Conservation (phyloP, 2,888 invertebrate genomes). For the Neria commutata region DNA sequence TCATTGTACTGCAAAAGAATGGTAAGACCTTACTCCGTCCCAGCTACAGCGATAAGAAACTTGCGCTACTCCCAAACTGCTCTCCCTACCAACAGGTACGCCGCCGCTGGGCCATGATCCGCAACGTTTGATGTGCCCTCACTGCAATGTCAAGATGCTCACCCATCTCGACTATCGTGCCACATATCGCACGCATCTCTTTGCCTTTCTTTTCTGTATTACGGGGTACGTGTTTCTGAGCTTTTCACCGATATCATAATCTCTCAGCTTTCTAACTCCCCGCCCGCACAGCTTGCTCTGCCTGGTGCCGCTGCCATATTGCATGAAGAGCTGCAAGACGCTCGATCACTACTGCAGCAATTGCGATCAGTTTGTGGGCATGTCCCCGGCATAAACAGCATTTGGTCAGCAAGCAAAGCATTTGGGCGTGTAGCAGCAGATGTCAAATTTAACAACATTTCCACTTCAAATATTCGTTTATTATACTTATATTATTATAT, state of each 20-base stretch:
- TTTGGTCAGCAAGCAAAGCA: too few species aligned
- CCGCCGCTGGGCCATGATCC: slow-evolving; percentile 33
- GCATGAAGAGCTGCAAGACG: slow-evolving; percentile 36
- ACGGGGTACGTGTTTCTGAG: slow-evolving; percentile 31
- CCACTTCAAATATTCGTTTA: too few species aligned
- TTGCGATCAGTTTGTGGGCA: slow-evolving; percentile 40
- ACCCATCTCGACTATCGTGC: slow-evolving; percentile 33
- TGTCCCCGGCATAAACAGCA: too few species aligned
- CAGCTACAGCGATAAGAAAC: not conserved
- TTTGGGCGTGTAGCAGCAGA: too few species aligned
- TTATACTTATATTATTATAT: too few species aligned
- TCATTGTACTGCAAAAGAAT: slow-evolving; percentile 19
- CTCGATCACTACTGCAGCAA: slow-evolving; percentile 37
- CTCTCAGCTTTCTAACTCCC: not conserved
- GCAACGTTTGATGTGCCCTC: slow-evolving; percentile 33
- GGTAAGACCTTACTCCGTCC: slow-evolving; percentile 8
- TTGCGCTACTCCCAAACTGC: not conserved
- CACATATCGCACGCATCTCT: slow-evolving; percentile 34
- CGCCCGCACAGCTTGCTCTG: slow-evolving; percentile 33
- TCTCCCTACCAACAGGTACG: slow-evolving; percentile 3
- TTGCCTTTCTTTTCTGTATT: slow-evolving; percentile 37
- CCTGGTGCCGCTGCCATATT: slow-evolving; percentile 39
- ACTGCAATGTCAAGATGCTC: slow-evolving; percentile 30
- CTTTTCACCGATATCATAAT: not conserved
- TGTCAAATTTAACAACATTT: too few species aligned